Evolutionary conservation across 2,888 invertebrate species (phyloP).

Genomic region (Dryobota labecula): DNA sequence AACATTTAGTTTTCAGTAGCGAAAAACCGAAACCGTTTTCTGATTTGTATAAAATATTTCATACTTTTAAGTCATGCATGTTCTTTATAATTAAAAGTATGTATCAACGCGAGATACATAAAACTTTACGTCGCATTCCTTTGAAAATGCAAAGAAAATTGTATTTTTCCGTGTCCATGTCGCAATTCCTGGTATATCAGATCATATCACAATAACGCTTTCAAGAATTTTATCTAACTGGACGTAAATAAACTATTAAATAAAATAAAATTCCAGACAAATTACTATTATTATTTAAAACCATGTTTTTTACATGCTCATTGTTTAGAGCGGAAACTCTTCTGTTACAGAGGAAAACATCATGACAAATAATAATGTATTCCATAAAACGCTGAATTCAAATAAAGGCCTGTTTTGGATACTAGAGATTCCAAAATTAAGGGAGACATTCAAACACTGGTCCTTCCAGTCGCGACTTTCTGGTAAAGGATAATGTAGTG

Average conservation of each 20-base stretch:
- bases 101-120: background rate
- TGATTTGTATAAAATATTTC: background rate
- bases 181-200: slow-evolving; percentile 1
- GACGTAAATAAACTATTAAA: background rate
- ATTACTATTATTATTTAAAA: background rate
- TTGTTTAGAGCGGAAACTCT: background rate
- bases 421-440: background rate
- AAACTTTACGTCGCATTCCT: background rate
- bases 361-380: background rate
- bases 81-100: background rate
- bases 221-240: background rate
- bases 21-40: background rate
- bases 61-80: background rate
- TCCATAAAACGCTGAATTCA: no score
- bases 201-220: slow-evolving; percentile 2
- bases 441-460: background rate
- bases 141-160: no score
- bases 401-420: background rate
- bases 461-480: background rate
- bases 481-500: no score
- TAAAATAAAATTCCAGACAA: background rate
- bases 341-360: background rate
- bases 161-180: slow-evolving; percentile 8
- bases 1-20: background rate
- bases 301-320: background rate